phyloP scores from a whole-genome alignment of 1,140 invertebrate genomes.

The Saccostrea echinata region DNA sequence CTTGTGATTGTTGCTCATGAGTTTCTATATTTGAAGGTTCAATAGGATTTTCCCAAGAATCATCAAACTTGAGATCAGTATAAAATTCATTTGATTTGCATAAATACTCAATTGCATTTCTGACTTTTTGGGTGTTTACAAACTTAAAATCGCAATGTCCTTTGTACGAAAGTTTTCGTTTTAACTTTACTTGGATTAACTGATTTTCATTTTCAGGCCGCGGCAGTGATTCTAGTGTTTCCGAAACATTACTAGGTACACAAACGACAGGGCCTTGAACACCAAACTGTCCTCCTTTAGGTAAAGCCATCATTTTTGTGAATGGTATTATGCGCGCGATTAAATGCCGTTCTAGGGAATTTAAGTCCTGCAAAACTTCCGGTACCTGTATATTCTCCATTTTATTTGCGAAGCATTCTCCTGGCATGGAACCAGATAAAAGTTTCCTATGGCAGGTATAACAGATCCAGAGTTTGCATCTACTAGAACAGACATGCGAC shows the following conservation, averaged over 20 bases:
- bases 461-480: slow-evolving; percentile 44
- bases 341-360: slow-evolving; percentile 41
- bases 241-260: neutral
- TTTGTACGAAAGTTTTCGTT: slow-evolving; percentile 47
- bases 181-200: slow-evolving; percentile 37
- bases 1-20: neutral
- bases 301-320: slow-evolving; percentile 49
- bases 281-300: slow-evolving; percentile 48
- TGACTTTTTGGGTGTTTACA: slow-evolving; percentile 36
- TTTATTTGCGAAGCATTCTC: slow-evolving; percentile 42
- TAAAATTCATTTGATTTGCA: slow-evolving; percentile 33
- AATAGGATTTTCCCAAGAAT: slow-evolving; percentile 14
- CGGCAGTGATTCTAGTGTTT: neutral
- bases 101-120: slow-evolving; percentile 27
- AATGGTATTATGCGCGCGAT: slow-evolving; percentile 37
- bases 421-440: slow-evolving; percentile 31
- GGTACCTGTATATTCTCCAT: neutral
- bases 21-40: neutral
- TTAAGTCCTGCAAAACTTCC: slow-evolving; percentile 15
- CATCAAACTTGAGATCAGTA: neutral
- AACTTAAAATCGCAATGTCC: slow-evolving; percentile 44
- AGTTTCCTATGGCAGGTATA: slow-evolving; percentile 51
- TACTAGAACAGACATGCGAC: slow-evolving; percentile 6
- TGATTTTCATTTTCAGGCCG: slow-evolving; percentile 27
- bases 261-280: slow-evolving; percentile 42